Conservation (phyloP, 2,113 vertebrate species). For the Pomatorhinus ruficollis region DNA sequence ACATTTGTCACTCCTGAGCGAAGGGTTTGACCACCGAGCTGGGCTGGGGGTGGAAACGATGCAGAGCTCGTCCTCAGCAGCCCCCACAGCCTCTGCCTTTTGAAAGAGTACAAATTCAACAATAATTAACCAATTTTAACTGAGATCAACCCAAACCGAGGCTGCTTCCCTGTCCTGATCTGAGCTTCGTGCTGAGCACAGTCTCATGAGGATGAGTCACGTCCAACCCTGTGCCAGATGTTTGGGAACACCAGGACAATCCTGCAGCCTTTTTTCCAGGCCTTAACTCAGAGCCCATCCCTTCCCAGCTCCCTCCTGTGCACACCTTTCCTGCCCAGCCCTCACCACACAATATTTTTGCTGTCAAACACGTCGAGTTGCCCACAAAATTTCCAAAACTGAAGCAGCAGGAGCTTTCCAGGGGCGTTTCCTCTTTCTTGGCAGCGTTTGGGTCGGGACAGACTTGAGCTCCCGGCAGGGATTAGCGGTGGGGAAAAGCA, state of each 20-base stretch:
- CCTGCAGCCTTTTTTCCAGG: not conserved
- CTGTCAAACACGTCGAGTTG: rapidly evolving
- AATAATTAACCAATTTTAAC: not conserved
- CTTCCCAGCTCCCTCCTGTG: not conserved
- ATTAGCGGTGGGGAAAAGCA: slow-evolving; percentile 45
- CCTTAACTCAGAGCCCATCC: not conserved
- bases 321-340: not conserved
- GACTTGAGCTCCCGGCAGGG: not conserved
- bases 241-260: not conserved
- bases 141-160: not conserved
- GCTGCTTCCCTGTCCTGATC: not conserved
- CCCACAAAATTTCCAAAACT: not conserved
- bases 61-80: not conserved
- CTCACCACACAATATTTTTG: not conserved
- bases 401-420: not conserved
- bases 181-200: not conserved
- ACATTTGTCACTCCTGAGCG: not conserved
- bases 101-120: not conserved
- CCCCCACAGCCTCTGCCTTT: not conserved
- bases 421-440: slow-evolving; percentile 19
- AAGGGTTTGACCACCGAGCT: not conserved
- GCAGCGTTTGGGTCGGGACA: not conserved
- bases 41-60: not conserved
- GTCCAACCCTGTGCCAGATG: not conserved
- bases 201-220: not conserved